Evolutionary conservation across 2,797 vertebrate genomes (phyloP).

Genomic region (Sebastes ruberrimus): DNA sequence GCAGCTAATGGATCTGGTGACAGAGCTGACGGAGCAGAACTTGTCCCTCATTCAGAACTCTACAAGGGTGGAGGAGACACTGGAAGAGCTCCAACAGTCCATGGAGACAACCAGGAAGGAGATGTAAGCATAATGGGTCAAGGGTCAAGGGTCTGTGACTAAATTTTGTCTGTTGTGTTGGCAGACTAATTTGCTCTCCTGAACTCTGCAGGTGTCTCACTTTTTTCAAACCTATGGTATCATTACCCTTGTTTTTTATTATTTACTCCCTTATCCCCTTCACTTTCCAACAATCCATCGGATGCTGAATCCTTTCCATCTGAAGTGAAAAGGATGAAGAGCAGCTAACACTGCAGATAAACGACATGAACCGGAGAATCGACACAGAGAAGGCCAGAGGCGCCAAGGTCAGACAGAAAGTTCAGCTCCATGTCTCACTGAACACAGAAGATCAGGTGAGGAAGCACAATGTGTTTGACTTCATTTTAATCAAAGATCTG

Average conservation of each 20-base stretch:
- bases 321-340: conserved; percentile 85
- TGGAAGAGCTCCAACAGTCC: conserved; percentile 81
- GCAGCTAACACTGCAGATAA: conserved; percentile 79
- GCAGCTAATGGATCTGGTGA: conserved; percentile 88
- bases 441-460: conserved; percentile 86
- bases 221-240: not conserved
- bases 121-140: conserved; percentile 77
- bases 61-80: conserved; percentile 79
- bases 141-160: conserved; percentile 4
- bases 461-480: not conserved
- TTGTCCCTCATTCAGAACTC: conserved; percentile 88
- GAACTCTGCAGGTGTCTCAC: not conserved
- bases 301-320: not conserved
- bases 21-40: conserved; percentile 89
- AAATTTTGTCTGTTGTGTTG: not conserved
- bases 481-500: not conserved
- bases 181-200: not conserved
- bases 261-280: not conserved
- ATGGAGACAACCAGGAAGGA: conserved; percentile 76
- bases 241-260: not conserved
- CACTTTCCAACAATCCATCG: not conserved
- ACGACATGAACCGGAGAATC: conserved; percentile 76
- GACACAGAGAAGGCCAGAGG: conserved; percentile 79
- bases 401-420: conserved; percentile 83
- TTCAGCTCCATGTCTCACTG: conserved; percentile 81